These are phyloP conservation scores for Sminthurinus aureus DNA, from an alignment of 2,888 invertebrate species.

Conservation along the genomic window DNA sequence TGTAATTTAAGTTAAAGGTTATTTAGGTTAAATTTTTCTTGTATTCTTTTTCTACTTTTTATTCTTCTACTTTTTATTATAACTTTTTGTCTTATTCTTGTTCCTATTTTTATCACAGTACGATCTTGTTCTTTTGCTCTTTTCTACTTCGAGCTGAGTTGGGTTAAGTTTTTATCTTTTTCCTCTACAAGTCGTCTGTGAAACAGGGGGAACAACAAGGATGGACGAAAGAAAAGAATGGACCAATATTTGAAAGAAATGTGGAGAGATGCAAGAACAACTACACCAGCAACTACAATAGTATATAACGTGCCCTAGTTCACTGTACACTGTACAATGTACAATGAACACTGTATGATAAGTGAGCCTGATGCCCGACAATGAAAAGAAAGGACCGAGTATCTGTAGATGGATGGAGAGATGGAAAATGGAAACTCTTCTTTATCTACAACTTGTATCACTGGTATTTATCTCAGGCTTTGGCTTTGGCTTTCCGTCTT, in stretches of 20 bases:
- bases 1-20: too few species aligned
- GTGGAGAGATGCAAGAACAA: too few species aligned
- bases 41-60: too few species aligned
- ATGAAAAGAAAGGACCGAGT: background rate
- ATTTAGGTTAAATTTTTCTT: too few species aligned
- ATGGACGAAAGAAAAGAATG: background rate
- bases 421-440: background rate
- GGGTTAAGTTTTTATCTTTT: too few species aligned
- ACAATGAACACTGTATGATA: too few species aligned
- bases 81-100: background rate
- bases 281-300: too few species aligned
- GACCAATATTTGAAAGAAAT: slow-evolving; percentile 14
- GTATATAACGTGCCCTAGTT: background rate
- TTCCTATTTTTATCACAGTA: background rate
- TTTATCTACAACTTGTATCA: slow-evolving; percentile 20
- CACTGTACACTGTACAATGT: background rate
- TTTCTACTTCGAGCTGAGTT: too few species aligned
- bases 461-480: slow-evolving; percentile 6
- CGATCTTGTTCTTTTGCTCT: slow-evolving; percentile 23
- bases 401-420: background rate
- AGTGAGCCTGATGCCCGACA: background rate
- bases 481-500: background rate
- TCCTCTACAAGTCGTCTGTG: too few species aligned
- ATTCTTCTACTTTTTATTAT: background rate
- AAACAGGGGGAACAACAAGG: background rate